These are phyloP conservation scores for Nomada goodeniana DNA, from an alignment of 2,888 invertebrate genomes.

Conservation along the genomic window DNA sequence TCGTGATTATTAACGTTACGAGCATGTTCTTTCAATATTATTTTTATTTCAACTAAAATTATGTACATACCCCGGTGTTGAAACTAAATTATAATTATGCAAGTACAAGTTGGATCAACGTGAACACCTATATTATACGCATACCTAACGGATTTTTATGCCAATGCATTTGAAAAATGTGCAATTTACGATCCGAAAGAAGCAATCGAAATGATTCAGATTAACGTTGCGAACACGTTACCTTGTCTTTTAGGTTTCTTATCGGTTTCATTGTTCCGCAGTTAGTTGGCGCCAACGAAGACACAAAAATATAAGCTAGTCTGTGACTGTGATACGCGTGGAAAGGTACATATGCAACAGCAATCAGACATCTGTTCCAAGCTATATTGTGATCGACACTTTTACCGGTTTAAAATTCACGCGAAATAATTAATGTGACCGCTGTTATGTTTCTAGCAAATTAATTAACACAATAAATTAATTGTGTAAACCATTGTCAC, in stretches of 20 bases:
- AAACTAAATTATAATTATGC: neutral
- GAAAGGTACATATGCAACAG: conserved; percentile 17
- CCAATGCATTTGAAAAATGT: neutral
- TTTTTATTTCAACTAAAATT: neutral
- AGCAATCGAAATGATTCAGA: neutral
- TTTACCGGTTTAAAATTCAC: neutral
- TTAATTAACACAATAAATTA: neutral
- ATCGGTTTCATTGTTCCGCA: conserved; percentile 47
- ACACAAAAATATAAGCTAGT: conserved; percentile 43
- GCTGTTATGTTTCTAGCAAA: neutral
- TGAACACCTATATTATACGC: neutral
- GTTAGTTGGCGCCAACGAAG: conserved; percentile 40
- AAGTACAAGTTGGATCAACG: neutral
- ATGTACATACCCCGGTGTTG: neutral
- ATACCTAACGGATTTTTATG: neutral
- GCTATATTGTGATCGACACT: neutral
- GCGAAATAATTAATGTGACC: neutral
- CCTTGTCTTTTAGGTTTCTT: conserved; percentile 29
- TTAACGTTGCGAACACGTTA: conserved; percentile 2
- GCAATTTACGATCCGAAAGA: neutral
- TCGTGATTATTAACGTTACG: neutral
- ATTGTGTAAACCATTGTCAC: neutral
- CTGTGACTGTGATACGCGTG: conserved; percentile 21
- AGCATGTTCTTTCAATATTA: neutral
- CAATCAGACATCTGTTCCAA: conserved; percentile 3